Percentiles rank a stretch among this genome's conserved stretches.
Conservation (phyloP, 2,888 invertebrate species). For the Steinernema hermaphroditum region DNA sequence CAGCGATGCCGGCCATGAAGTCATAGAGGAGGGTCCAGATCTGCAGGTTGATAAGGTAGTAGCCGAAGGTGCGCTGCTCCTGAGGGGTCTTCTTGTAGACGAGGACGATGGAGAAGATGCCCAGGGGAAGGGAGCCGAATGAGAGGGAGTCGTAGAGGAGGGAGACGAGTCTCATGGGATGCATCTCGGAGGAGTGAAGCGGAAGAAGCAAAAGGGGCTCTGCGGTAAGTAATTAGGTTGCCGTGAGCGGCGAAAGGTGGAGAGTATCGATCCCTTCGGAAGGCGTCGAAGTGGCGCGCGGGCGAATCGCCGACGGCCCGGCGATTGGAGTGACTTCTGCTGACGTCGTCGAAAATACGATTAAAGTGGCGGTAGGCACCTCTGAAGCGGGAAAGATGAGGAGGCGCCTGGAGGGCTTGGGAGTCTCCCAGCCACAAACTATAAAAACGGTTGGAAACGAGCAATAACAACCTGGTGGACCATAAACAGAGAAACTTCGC, state of each 20-base stretch:
- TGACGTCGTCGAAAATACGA: no score
- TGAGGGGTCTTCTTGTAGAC: neutral
- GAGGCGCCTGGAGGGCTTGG: no score
- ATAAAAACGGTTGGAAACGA: no score
- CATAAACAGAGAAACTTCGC: no score
- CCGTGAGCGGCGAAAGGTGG: conserved; percentile 5
- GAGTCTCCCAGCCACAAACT: no score
- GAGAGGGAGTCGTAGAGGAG: neutral
- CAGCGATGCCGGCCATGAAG: conserved; percentile 3
- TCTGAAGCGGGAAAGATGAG: no score
- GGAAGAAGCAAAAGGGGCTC: neutral
- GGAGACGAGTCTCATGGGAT: neutral
- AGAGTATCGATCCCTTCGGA: conserved; percentile 5
- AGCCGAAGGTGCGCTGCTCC: neutral
- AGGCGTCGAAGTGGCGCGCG: no score
- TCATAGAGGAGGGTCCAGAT: conserved; percentile 14
- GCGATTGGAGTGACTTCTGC: no score
- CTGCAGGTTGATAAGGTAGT: conserved; percentile 22
- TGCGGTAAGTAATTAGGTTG: conserved; percentile 12
- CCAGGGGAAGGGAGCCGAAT: neutral
- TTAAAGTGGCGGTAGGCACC: no score
- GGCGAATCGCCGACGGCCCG: no score
- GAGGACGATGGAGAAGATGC: conserved; percentile 8
- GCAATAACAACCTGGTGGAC: no score
- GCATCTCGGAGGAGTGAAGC: conserved; percentile 7